Evolutionary conservation across 2,888 invertebrate species (phyloP), one percentile per base, ranked within the genome.

Genomic region (Ctena decussata): DNA sequence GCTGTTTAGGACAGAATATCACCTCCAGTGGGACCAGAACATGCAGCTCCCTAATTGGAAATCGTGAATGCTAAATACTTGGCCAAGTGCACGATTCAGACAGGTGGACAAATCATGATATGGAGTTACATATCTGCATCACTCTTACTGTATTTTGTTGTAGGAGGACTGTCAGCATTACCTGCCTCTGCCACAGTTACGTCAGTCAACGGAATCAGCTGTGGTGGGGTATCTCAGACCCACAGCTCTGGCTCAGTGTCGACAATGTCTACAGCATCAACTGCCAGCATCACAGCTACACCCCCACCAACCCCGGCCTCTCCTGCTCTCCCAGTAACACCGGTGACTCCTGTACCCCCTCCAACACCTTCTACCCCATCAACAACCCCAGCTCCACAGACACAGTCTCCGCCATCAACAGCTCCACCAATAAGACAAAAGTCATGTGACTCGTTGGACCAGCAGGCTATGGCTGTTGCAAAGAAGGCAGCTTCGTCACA

Each of bases 371-470:
- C 73, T 11, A 86, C 89, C 86, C 77, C 73, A 24, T 79, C 73
- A 3, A 85, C 89, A 86, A 49, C 77, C 0, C 1, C 76, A 8
- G 75, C 82, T 57, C 57, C 83, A 15, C 84, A 82, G 70, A 77
- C 84, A 0, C 57, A 69, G 37, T 86, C 86, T 0, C 84, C 86
- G 11, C 94, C 93, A 90, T 93, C 90, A 79, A 93, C 93, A 41
- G 92, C 89, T 79, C 84, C 84, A 15, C 94, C 93, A 37, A 96
- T 97, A 5, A 97, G 98, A 2, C 99, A 99, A 96, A 98, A 98
- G 96, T 98, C 98, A 0, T 99, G 98, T 98, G 99, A 99, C 94
- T 96, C 98, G n/a, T 96, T 98, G 21, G 99, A 99, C 95, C 98
- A 98, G 94, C 97, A 97, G 0, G 97, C 98, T 0, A 96, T 98